Base-by-base conservation (phyloP, 2,113 vertebrate genomes). In the Gorilla gorilla region DNA sequence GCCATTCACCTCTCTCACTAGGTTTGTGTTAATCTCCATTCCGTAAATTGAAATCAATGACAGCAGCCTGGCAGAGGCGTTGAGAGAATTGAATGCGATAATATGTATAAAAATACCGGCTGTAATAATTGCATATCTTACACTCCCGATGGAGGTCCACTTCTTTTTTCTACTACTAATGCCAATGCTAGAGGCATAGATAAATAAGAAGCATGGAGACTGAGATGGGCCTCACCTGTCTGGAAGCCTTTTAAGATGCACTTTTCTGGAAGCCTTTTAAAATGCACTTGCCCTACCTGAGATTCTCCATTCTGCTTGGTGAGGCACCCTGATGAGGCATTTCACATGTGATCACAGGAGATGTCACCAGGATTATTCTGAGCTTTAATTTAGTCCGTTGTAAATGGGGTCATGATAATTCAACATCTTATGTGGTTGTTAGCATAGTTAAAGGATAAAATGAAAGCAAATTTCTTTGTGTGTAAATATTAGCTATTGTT, bases 101-200 rank as follows among this genome's bases (percentile, higher is more conserved):
- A 48, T 14, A 2, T 25, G 5, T 43, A 13, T 72, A 50, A 40
- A 94, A 83, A 94, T 5, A 45, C 0, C 35, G 32, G 1, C 18
- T 38, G 17, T 3, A 32, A n/a, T n/a, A 40, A 38, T 25, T 78
- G 32, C 8, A 7, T 50, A 59, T 18, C 25, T 79, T 43, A 27
- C 2, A 55, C 17, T 5, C 10, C 27, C 0, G 0, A 20, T 0
- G 25, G 55, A 38, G 0, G 14, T 35, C 9, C 35, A 5, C 3
- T 72, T 83, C 45, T 68, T 55, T 79, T 32, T 13, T 4, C 25
- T 50, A 14, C 0, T 35, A 11, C 20, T 61, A 38, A 40, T 1
- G 3, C 30, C 45, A 76, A 1, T 12, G 45, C 7, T 73, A 38
- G 30, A 83, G 52, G 45, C 25, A 55, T 0, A 25, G 4, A 1